A percentile compares a stretch with the other conserved stretches of the same genome.
These are phyloP conservation scores for Steinernema scapterisci DNA, from an alignment of 2,888 invertebrate species.

Conservation along the genomic window DNA sequence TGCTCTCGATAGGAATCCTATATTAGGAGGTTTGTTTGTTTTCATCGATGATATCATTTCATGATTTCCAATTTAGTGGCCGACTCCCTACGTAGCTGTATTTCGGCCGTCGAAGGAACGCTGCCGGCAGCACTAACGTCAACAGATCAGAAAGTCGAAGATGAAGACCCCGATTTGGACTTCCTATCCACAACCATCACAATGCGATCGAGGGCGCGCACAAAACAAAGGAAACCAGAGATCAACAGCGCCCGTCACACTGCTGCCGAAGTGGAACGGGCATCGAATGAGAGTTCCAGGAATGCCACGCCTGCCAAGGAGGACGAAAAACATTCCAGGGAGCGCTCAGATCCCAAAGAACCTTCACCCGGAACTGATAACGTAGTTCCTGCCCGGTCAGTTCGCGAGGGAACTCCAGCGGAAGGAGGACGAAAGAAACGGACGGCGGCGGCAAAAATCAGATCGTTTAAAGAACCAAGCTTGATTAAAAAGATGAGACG, in stretches of 20 bases:
- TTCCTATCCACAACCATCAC: constrained; percentile 1
- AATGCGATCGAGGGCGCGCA: not conserved
- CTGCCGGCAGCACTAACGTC: not conserved
- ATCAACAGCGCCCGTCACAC: not conserved
- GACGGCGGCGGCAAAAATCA: not conserved
- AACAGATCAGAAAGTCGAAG: not conserved
- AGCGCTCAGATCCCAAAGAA: not conserved
- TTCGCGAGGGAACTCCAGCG: not conserved
- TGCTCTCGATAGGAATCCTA: not conserved
- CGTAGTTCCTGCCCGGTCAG: too few relatives aligned
- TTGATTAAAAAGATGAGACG: constrained; percentile 11
- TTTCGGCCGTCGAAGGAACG: not conserved
- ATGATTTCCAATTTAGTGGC: not conserved
- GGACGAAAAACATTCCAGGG: not conserved
- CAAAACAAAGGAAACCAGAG: not conserved
- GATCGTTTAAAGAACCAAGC: constrained; percentile 24
- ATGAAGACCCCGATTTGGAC: not conserved
- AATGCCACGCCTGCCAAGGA: not conserved
- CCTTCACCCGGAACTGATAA: not conserved
- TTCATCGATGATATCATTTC: constrained; percentile 9
- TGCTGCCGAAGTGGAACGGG: not conserved
- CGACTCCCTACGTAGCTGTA: not conserved
- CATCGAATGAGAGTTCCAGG: not conserved
- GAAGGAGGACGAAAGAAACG: not conserved
- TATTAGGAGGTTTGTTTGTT: constrained; percentile 10